Evolutionary conservation across 2,888 invertebrate genomes (phyloP), one percentile per base, ranked within the genome.

Genomic region (Pristionchus arcanus): DNA sequence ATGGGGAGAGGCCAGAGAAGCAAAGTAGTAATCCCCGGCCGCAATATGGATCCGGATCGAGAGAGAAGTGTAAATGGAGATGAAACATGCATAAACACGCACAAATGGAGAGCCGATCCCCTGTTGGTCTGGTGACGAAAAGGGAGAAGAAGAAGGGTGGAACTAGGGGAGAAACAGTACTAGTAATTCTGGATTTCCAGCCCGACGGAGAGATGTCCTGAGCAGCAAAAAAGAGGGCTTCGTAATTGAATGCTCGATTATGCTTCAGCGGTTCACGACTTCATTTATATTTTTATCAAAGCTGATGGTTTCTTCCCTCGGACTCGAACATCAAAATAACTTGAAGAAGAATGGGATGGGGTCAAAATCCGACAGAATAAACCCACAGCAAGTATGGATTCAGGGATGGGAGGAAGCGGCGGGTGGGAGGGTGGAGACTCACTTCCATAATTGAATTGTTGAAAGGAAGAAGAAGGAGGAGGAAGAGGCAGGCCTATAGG

Each of bases 401-500:
- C 66, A 77, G 49, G 49, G 81, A 81, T 49, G 31, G 83, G 53
- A 53, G 55, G 53, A 31, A 19, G 81, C 1, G 49, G 34, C 16
- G 7, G 77, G 34, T n/a, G 77, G 37, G 83, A 83, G 53, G 53
- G n/a, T n/a, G 37, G 53, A 31, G 28, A 49, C 49, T 81, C 49
- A 49, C 81, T 81, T 28, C 81, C 81, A 49, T 81, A 81, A 81
- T 81, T 81, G 81, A 81, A 81, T 81, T 81, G 81, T 49, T 42
- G 81, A 49, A 28, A 49, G 74, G 74, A 31, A 31, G 31, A 28
- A 42, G 42, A 9, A 49, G 42, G 42, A 37, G 42, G 74, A 77
- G 74, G 34, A 42, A 9, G 77, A 77, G 42, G 49, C 42, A 16
- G n/a, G 81, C 49, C 81, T 81, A 42, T 81, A 28, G 81, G 81